Base-by-base conservation (phyloP, 1,140 invertebrate genomes). In the Bombus waltoni region DNA sequence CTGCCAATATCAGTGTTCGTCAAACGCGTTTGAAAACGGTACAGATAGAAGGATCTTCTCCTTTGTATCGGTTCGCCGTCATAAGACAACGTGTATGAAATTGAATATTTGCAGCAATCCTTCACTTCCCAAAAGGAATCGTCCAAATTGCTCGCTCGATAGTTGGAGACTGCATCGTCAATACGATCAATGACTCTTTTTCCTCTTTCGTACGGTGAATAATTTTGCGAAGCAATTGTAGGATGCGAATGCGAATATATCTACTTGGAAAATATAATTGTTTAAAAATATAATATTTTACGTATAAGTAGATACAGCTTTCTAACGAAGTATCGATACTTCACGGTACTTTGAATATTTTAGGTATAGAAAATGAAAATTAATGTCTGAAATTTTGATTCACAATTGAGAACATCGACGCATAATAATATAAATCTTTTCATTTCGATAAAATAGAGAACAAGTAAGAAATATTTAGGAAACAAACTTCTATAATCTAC, bases 1-100 rank as follows among this genome's bases (percentile, higher is more conserved):
- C 80, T 70, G 62, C 53, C 83, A 80, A 85, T 85, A 85, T 47
- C 83, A 85, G 76, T 72, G 76, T 85, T 62, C 83, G 75, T 80
- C 68, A 83, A 83, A 70, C 53, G 32, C 40, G 18, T 47, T n/a
- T 62, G 65, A 53, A 40, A 80, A 79, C 57, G 57, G 8, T 32
- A 78, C 75, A 28, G 59, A 78, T 65, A 40, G 75, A n/a, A 28
- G 22, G 15, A 42, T 47, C 65, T 42, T 59, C 35, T 25, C 22
- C 38, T 68, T 42, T 40, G 28, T 62, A 72, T 79, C 76, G 62
- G 38, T n/a, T 59, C 25, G 38, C 42, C n/a, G 42, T 25, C 40
- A 44, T 72, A 38, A 44, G 42, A 66, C 71, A 74, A 83, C 57
- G 42, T 76, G 42, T 53, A 35, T n/a, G 80, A 59, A 73, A 42